Conservation (phyloP, 2,797 vertebrate species). For the Sebastes umbrosus region DNA sequence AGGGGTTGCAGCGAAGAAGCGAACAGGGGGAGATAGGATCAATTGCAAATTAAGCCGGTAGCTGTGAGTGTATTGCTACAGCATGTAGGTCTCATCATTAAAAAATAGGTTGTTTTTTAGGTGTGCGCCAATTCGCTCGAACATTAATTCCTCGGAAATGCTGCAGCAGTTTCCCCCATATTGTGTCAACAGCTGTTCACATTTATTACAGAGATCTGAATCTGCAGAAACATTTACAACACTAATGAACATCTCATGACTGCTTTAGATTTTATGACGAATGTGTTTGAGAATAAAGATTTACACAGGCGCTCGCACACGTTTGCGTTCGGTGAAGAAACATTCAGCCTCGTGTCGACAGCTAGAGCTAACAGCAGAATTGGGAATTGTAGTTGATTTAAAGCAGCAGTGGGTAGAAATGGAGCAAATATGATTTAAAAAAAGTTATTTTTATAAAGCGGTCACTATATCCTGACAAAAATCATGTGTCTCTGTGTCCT, state of each 20-base stretch:
- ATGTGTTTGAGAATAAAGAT: conserved; percentile 37
- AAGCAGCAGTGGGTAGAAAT: not conserved
- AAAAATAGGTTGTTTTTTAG: not conserved
- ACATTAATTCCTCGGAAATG: not conserved
- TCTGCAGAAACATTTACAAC: not conserved
- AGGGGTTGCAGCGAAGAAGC: conserved; percentile 27
- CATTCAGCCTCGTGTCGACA: conserved; percentile 39
- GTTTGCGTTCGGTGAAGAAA: conserved; percentile 18
- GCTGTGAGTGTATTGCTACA: conserved; percentile 23
- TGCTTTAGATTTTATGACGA: conserved; percentile 12
- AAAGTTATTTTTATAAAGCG: no score
- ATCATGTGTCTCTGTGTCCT: no score
- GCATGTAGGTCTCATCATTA: not conserved
- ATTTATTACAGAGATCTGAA: conserved; percentile 5
- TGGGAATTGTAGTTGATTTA: conserved; percentile 23
- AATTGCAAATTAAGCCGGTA: conserved; percentile 52
- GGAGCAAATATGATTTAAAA: no score
- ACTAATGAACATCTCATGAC: conserved; percentile 8
- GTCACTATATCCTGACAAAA: no score
- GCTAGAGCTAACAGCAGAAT: conserved; percentile 7
- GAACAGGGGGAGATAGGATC: conserved; percentile 39
- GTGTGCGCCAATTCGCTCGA: not conserved
- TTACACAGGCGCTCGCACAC: conserved; percentile 19
- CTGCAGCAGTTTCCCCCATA: not conserved
- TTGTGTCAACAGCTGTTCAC: conserved; percentile 5